Evolutionary conservation across 2,888 invertebrate species (phyloP), one percentile per base, ranked within the genome.

Genomic region (Falcaria lacertinaria): DNA sequence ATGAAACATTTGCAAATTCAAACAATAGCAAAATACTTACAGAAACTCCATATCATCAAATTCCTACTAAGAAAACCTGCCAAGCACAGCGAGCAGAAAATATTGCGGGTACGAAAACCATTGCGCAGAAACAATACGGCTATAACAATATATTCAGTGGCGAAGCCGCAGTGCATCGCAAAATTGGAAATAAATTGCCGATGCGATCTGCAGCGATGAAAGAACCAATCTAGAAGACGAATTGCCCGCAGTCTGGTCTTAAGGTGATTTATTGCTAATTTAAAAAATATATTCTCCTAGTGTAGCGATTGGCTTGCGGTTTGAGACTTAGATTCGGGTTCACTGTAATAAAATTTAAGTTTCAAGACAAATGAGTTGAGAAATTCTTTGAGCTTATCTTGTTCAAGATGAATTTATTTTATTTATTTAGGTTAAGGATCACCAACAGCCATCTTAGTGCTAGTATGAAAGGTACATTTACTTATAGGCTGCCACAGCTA

Each of bases 131-230:
- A 41, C 41, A 34, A 41, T 35, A 15, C 41, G 7, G 15, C 34
- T 34, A 41, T 28, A 41, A 41, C 16, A 41, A 28, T 41, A 41
- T 41, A 34, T 35, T 17, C 34, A 15, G 15, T 34, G 15, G 41
- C 19, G 15, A 25, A n/a, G 8, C 41, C 34, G 34, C 43, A 34
- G 34, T 41, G 47, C 43, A 47, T 47, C 43, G 34, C 41, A 25
- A 41, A 43, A 47, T 47, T 47, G 47, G 38, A 28, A 38, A 47
- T 43, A 47, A 47, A 47, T 41, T 34, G 5, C n/a, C 33, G 22
- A 39, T 40, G 17, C 37, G 34, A 33, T 36, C 34, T 15, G 22
- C 25, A 15, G 33, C 39, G 17, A 15, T 35, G 45, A 44, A 44
- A 44, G 44, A 41, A 41, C 28, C 41, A 44, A 44, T 44, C 41